These are phyloP conservation scores for Drosophila serrata DNA, from an alignment of 1,140 invertebrate genomes.

Conservation along the genomic window DNA sequence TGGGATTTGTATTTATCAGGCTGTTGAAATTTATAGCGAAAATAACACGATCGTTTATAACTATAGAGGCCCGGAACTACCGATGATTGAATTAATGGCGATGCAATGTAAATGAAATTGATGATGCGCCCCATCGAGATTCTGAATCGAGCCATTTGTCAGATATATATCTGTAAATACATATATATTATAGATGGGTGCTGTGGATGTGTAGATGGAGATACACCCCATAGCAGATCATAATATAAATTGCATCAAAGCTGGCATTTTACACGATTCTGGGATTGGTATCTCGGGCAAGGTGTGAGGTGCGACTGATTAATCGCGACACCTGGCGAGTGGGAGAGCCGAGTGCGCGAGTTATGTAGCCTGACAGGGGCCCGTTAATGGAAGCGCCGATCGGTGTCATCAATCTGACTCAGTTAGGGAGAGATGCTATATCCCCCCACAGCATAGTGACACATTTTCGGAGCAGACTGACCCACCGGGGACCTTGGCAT, in stretches of 20 bases:
- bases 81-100: constrained; percentile 50
- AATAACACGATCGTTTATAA: constrained; percentile 30
- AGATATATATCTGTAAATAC: constrained; percentile 26
- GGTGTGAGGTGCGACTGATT: constrained; percentile 54
- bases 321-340: constrained; percentile 71
- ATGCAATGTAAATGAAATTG: constrained; percentile 42
- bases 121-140: constrained; percentile 43
- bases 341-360: constrained; percentile 43
- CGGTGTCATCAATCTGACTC: constrained; percentile 59
- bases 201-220: constrained; percentile 2
- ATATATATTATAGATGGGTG: background rate
- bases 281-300: constrained; percentile 58
- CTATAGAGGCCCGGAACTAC: constrained; percentile 21
- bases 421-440: background rate
- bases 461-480: constrained; percentile 49
- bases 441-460: constrained; percentile 37
- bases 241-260: constrained; percentile 53
- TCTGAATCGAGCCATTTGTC: constrained; percentile 45
- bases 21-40: constrained; percentile 33
- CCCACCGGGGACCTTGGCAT: constrained; percentile 64
- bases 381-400: constrained; percentile 56
- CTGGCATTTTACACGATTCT: constrained; percentile 80
- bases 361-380: constrained; percentile 31
- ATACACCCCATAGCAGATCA: constrained; percentile 32
- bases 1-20: constrained; percentile 49